Evolutionary conservation across 2,888 invertebrate species (phyloP).

Genomic region (Tipula lateralis): DNA sequence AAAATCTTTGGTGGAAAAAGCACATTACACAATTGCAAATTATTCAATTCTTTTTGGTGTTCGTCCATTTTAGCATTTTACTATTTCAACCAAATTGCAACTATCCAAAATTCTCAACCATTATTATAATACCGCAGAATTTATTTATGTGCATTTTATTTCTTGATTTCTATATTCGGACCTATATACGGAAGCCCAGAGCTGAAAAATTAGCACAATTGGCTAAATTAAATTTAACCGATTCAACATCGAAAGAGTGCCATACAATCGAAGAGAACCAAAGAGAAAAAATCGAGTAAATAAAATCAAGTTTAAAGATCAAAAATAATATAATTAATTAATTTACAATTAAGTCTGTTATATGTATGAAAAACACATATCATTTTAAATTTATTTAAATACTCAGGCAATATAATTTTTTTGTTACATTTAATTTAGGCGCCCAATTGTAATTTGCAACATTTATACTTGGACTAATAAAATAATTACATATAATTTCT

Average conservation of each 20-base stretch:
- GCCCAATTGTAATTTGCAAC: neutral
- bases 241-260: neutral
- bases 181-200: conserved; percentile 52
- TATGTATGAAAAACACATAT: neutral
- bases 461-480: no score
- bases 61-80: conserved; percentile 52
- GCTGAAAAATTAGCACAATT: neutral
- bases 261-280: neutral
- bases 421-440: neutral
- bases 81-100: conserved; percentile 54
- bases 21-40: conserved; percentile 75
- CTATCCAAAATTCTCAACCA: conserved; percentile 55
- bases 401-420: neutral
- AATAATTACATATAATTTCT: no score
- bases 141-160: conserved; percentile 62
- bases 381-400: neutral
- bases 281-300: neutral
- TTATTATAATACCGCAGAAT: conserved; percentile 60
- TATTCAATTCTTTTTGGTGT: conserved; percentile 57
- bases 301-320: neutral
- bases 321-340: neutral
- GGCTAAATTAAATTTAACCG: neutral
- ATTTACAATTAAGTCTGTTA: neutral
- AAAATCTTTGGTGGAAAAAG: conserved; percentile 74
- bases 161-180: conserved; percentile 60